Percentiles rank a stretch among this genome's conserved stretches.
Evolutionary conservation across 2,113 vertebrate species (phyloP).

Genomic region (Echinops telfairi): DNA sequence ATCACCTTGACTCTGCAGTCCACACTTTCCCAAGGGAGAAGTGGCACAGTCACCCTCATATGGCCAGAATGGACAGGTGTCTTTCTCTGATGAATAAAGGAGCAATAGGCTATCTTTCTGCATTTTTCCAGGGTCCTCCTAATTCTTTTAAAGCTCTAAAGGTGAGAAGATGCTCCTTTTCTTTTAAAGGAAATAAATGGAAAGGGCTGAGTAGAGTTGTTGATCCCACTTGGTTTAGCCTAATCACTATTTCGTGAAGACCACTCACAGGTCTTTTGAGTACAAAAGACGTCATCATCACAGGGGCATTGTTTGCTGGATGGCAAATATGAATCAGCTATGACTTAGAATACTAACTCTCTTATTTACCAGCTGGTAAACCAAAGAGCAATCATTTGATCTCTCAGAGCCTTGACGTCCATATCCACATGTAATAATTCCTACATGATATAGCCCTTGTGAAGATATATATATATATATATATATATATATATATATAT

Average conservation of each 20-base stretch:
- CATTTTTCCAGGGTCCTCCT: background rate
- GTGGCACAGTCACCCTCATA: conserved; percentile 2
- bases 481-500: background rate
- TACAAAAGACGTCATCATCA: conserved; percentile 29
- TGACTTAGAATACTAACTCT: conserved; percentile 15
- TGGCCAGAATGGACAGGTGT: conserved; percentile 17
- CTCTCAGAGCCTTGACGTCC: background rate
- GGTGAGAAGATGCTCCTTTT: background rate
- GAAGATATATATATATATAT: background rate
- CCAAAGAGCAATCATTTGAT: background rate
- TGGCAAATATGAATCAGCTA: background rate
- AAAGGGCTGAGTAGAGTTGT: background rate
- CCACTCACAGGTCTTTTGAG: background rate
- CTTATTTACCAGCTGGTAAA: background rate
- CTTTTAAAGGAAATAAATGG: conserved; percentile 46
- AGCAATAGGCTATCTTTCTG: conserved; percentile 46
- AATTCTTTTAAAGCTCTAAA: conserved; percentile 31
- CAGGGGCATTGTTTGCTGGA: background rate
- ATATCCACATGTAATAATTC: conserved; percentile 11
- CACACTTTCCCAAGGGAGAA: conserved; percentile 59
- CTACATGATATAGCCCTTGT: background rate
- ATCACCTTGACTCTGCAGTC: conserved; percentile 28
- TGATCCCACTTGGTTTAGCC: background rate
- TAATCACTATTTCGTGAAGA: background rate
- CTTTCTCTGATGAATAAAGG: conserved; percentile 40